Evolutionary conservation across 1,140 invertebrate genomes (phyloP).

Genomic region (Eueides isabella): DNA sequence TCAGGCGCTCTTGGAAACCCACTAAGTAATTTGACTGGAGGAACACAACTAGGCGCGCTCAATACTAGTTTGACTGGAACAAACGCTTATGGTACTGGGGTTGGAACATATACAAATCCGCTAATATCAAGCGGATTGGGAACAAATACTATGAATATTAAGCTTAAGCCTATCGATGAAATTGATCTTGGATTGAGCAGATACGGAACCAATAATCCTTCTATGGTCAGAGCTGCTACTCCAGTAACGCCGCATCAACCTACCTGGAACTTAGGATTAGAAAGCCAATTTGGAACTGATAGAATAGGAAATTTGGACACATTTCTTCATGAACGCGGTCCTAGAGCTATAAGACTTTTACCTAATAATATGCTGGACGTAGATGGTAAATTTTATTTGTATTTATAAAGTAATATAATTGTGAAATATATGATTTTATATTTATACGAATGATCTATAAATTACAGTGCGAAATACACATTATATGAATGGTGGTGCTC

Average conservation of each 20-base stretch:
- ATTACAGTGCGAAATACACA: conserved; percentile 76
- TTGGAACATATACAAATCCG: conserved; percentile 85
- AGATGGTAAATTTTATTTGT: conserved; percentile 72
- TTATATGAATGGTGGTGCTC: conserved; percentile 81
- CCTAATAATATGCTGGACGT: conserved; percentile 81
- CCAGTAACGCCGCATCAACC: conserved; percentile 84
- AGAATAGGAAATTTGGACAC: conserved; percentile 81
- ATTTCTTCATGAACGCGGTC: conserved; percentile 82
- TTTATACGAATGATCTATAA: conserved; percentile 25
- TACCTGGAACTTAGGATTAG: conserved; percentile 83
- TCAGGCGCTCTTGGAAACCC: conserved; percentile 73
- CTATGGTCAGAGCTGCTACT: conserved; percentile 83
- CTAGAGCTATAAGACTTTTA: conserved; percentile 81
- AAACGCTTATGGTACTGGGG: conserved; percentile 75
- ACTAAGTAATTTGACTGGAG: conserved; percentile 73
- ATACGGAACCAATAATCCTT: conserved; percentile 72
- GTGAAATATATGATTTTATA: not conserved
- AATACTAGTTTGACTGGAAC: conserved; percentile 78
- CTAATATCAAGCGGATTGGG: conserved; percentile 78
- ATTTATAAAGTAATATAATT: not conserved
- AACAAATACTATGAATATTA: conserved; percentile 83
- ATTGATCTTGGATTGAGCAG: conserved; percentile 85
- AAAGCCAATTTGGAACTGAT: conserved; percentile 85
- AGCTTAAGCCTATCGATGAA: conserved; percentile 87
- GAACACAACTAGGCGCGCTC: conserved; percentile 76